Evolutionary conservation across 2,888 invertebrate genomes (phyloP), one percentile per base, ranked within the genome.

Genomic region (Orgyia antiqua): DNA sequence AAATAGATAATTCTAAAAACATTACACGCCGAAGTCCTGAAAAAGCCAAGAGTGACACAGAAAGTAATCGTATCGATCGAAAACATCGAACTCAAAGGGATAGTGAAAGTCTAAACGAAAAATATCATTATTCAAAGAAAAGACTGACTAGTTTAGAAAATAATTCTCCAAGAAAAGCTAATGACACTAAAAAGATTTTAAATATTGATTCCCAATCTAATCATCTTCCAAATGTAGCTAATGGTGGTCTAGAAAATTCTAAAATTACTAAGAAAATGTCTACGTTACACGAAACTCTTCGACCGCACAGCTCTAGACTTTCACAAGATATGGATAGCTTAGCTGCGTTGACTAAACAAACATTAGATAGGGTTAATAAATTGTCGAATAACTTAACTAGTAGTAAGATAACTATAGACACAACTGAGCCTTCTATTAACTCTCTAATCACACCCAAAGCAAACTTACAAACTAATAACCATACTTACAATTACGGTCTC

Each of bases 341-440:
- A 65, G 88, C 90, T 42, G 89, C 89, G 18, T 79, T 90, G 54
- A 91, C 91, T 30, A 88, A 88, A 68, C 89, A 90, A 58, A 90
- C 91, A 25, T 87, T 91, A 78, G 90, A 90, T 67, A 89, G 90
- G 61, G 90, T 91, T 57, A 90, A 91, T 69, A 88, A 87, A 75
- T 87, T 91, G 62, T 82, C 87, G 42, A 87, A 73, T 75, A 88
- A 87, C 73, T 78, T 83, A 75, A 78, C 66, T 79, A 84, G 71
- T 69, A 79, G 73, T 76, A 84, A 82, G 67, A 58, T 75, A 64
- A 75, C 73, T 63, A 61, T 78, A 66, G 73, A 80, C 53, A 51
- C 68, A 45, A 48, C 76, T 48, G 79, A 79, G 45, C 65, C 74
- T 49, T 65, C 65, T 47, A 76, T 66, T 53, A 75, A 80, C 54